Evolutionary conservation across 1,140 invertebrate species (phyloP).

Genomic region (Dendrolimus punctatus): DNA sequence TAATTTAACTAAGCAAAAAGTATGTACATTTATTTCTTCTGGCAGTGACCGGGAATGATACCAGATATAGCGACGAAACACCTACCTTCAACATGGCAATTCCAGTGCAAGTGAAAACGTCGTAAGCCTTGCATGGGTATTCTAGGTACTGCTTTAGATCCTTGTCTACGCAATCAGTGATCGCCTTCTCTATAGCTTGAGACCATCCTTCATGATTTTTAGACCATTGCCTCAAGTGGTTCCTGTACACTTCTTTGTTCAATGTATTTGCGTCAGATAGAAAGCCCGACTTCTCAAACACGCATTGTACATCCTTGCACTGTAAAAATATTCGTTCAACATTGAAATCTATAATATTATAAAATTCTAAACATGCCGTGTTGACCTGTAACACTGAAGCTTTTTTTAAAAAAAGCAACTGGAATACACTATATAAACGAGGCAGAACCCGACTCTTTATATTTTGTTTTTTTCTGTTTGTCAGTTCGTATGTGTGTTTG

Average conservation of each 20-base stretch:
- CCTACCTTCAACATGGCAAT: conserved; percentile 59
- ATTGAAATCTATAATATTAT: too few relatives aligned
- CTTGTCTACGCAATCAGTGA: conserved; percentile 49
- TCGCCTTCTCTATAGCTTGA: conserved; percentile 41
- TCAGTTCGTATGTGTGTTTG: too few relatives aligned
- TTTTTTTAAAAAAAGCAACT: too few relatives aligned
- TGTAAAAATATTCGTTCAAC: conserved; percentile 10
- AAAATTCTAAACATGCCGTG: too few relatives aligned
- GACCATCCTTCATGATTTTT: conserved; percentile 45
- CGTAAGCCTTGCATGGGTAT: conserved; percentile 52
- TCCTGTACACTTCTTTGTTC: conserved; percentile 47
- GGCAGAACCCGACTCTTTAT: too few relatives aligned
- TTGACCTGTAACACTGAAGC: too few relatives aligned
- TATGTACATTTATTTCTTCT: too few relatives aligned
- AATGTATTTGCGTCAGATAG: conserved; percentile 42
- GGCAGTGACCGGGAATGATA: too few relatives aligned
- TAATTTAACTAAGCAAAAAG: too few relatives aligned
- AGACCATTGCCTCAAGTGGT: conserved; percentile 41
- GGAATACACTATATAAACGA: too few relatives aligned
- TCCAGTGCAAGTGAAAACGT: conserved; percentile 58
- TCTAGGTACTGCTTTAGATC: conserved; percentile 53
- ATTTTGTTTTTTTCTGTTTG: too few relatives aligned
- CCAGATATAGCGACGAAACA: too few relatives aligned
- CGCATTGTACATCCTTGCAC: conserved; percentile 60
- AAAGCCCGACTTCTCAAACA: conserved; percentile 59